Conservation (phyloP, 2,113 vertebrate genomes). For the Coregonus clupeaformis region DNA sequence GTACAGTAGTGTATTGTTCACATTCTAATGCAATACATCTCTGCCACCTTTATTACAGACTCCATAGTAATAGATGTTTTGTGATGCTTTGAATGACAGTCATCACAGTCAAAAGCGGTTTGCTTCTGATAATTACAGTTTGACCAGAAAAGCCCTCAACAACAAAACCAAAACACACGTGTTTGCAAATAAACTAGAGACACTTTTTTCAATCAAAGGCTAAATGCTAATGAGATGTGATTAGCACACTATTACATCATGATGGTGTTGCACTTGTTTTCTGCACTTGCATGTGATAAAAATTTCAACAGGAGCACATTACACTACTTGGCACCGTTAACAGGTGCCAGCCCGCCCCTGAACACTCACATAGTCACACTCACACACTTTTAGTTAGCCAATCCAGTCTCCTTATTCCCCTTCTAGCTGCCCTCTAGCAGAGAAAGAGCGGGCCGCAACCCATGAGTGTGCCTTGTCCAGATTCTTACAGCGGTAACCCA, state of each 20-base stretch:
- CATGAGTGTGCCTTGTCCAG: slow-evolving; percentile 72
- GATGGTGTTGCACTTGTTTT: too few relatives aligned
- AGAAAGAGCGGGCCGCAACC: slow-evolving; percentile 53
- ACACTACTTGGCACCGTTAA: slow-evolving; percentile 99
- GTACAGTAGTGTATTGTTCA: too few relatives aligned
- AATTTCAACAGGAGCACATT: slow-evolving; percentile 81
- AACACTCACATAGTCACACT: slow-evolving; percentile 8
- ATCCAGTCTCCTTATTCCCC: not conserved
- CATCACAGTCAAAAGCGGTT: not conserved
- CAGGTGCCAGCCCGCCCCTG: slow-evolving; percentile 77
- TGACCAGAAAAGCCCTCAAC: slow-evolving; percentile 4
- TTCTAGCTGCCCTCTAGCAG: not conserved
- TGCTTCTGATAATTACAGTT: not conserved
- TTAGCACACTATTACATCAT: too few relatives aligned
- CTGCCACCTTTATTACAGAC: too few relatives aligned
- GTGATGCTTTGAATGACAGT: not conserved
- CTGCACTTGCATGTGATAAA: slow-evolving; percentile 88
- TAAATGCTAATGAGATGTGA: slow-evolving; percentile 84
- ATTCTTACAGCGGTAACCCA: slow-evolving; percentile 70
- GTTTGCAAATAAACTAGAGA: slow-evolving; percentile 45
- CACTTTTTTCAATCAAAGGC: slow-evolving; percentile 77
- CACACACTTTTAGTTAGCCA: not conserved
- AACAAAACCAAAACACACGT: slow-evolving; percentile 40
- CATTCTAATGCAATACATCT: too few relatives aligned
- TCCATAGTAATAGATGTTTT: too few relatives aligned